phyloP scores from a whole-genome alignment of 1,140 invertebrate species.

The Musca vetustissima region DNA sequence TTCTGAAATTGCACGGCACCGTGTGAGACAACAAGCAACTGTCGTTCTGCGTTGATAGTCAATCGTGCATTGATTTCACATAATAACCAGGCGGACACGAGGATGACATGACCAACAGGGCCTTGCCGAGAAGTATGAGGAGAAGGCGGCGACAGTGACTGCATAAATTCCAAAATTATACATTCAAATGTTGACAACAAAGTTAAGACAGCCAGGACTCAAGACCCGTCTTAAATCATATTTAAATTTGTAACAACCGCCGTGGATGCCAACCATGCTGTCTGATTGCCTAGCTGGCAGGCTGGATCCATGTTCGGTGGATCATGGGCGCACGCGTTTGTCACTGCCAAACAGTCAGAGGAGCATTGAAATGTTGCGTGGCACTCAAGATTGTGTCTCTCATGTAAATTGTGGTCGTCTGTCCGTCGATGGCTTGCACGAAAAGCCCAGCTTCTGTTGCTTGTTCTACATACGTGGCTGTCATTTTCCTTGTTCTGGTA shows the following conservation, averaged over 20 bases:
- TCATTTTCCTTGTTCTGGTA: background rate
- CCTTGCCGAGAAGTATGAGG: background rate
- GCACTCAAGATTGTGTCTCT: too few relatives aligned
- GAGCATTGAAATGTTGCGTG: too few relatives aligned
- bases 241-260: constrained; percentile 22
- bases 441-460: constrained; percentile 17
- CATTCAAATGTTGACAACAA: constrained; percentile 12
- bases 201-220: background rate
- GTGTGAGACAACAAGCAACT: too few relatives aligned
- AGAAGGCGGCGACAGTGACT: background rate
- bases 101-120: background rate
- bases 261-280: background rate
- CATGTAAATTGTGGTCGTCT: too few relatives aligned
- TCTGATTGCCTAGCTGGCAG: too few relatives aligned
- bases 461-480: constrained; percentile 21
- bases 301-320: background rate
- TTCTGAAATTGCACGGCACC: too few relatives aligned
- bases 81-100: too few relatives aligned
- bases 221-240: constrained; percentile 15
- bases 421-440: background rate
- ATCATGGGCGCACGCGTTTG: constrained; percentile 14
- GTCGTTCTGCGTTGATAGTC: too few relatives aligned
- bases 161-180: constrained; percentile 18
- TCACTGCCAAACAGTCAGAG: constrained; percentile 6
- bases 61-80: too few relatives aligned